Percentiles rank a stretch among this genome's conserved stretches.
These are phyloP conservation scores for Punctoribates punctum DNA, from an alignment of 2,888 invertebrate species.

Conservation along the genomic window DNA sequence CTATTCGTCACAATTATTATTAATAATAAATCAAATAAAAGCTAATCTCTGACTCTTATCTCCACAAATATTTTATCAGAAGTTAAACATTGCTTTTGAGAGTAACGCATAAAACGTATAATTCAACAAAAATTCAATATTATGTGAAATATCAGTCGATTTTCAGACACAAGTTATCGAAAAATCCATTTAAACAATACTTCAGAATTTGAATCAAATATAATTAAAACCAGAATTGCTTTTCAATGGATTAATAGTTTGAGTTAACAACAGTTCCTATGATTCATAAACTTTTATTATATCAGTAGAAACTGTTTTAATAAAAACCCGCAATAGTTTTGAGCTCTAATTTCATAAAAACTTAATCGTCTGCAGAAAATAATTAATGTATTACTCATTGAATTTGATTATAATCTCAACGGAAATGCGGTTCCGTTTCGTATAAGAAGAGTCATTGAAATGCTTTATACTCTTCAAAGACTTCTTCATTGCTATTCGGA, in stretches of 20 bases:
- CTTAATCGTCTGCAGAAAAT: too few relatives aligned
- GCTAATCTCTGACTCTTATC: background rate
- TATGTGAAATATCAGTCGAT: background rate
- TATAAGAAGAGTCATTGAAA: background rate
- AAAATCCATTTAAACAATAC: too few relatives aligned
- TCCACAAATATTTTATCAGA: background rate
- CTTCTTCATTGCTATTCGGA: too few relatives aligned
- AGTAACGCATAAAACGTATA: background rate
- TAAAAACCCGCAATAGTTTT: too few relatives aligned
- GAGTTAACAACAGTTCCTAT: too few relatives aligned
- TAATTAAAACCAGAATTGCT: too few relatives aligned
- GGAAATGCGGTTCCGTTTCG: slow-evolving; percentile 2
- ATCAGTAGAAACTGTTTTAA: too few relatives aligned
- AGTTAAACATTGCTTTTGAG: slow-evolving; percentile 8
- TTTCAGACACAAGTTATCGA: background rate
- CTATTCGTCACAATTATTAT: background rate
- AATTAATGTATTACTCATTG: background rate
- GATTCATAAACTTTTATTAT: too few relatives aligned
- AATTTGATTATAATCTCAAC: background rate
- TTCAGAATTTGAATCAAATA: too few relatives aligned
- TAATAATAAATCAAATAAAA: slow-evolving; percentile 1
- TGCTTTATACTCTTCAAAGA: background rate
- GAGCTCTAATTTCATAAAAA: too few relatives aligned
- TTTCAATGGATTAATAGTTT: too few relatives aligned
- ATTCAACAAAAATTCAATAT: slow-evolving; percentile 9